A percentile compares a stretch with the other conserved stretches of the same genome.
These are phyloP conservation scores for Drosophila rufa DNA, from an alignment of 1,140 invertebrate genomes.

Conservation along the genomic window DNA sequence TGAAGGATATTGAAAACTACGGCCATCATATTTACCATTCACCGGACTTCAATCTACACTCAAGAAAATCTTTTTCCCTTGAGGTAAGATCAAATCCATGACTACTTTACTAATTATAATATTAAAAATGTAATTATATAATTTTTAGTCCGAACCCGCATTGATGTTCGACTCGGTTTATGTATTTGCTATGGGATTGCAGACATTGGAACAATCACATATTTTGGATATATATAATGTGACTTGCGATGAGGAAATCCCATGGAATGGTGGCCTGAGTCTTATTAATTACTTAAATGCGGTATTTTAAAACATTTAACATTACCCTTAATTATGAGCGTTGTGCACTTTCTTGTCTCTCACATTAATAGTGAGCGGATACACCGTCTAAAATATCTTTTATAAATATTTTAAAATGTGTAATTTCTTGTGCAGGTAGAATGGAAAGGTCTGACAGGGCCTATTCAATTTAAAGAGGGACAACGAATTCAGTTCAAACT, in stretches of 20 bases:
- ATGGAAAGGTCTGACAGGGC: conserved; percentile 93
- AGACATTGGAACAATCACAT: conserved; percentile 89
- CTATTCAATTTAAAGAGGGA: conserved; percentile 94
- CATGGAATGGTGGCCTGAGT: conserved; percentile 94
- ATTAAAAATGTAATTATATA: neutral
- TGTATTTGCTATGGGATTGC: conserved; percentile 93
- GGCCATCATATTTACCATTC: conserved; percentile 24
- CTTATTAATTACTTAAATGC: conserved; percentile 96
- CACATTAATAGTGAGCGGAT: neutral
- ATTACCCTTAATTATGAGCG: neutral
- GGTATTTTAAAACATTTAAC: conserved; percentile 85
- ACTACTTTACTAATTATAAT: neutral
- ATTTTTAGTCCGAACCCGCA: conserved; percentile 93
- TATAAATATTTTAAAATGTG: neutral
- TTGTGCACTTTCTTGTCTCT: neutral
- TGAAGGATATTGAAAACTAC: conserved; percentile 91
- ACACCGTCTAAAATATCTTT: neutral
- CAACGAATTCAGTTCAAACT: conserved; percentile 93
- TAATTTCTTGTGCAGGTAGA: conserved; percentile 62
- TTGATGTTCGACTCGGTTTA: conserved; percentile 96
- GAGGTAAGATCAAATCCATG: conserved; percentile 33
- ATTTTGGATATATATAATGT: conserved; percentile 89
- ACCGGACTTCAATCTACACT: conserved; percentile 6
- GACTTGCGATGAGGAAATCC: conserved; percentile 92
- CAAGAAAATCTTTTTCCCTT: conserved; percentile 40